These are phyloP conservation scores for Rutpela maculata DNA, from an alignment of 2,888 invertebrate species.

Conservation along the genomic window DNA sequence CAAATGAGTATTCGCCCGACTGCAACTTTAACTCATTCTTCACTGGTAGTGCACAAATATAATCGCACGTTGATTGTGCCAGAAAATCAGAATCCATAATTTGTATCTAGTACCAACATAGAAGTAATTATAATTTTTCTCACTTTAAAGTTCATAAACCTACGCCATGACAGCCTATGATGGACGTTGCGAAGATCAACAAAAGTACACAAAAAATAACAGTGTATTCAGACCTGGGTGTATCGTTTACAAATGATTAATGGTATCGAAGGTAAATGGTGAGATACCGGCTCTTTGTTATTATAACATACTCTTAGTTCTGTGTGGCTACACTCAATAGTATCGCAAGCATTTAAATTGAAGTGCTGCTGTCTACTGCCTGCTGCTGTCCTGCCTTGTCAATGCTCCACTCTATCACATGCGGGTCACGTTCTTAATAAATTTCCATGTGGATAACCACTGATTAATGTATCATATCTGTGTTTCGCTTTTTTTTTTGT, in stretches of 20 bases:
- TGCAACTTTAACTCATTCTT: too few species aligned
- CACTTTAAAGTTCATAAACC: constrained; percentile 20
- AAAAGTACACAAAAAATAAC: constrained; percentile 30
- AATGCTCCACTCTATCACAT: constrained; percentile 40
- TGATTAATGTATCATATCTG: constrained; percentile 38
- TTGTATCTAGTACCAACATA: background rate
- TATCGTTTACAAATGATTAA: constrained; percentile 47
- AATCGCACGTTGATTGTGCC: background rate
- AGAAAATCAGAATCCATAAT: constrained; percentile 9
- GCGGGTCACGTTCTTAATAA: constrained; percentile 49
- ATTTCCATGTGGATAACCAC: constrained; percentile 42
- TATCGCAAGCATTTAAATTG: constrained; percentile 40
- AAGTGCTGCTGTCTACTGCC: constrained; percentile 33
- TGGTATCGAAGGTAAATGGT: constrained; percentile 42
- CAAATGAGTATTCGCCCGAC: too few species aligned
- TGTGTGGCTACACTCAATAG: constrained; percentile 34
- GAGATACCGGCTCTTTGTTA: constrained; percentile 45
- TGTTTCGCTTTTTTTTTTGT: constrained; percentile 16
- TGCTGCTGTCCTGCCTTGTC: constrained; percentile 31
- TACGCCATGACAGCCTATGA: constrained; percentile 10
- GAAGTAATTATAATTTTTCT: constrained; percentile 18
- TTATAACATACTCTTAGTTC: constrained; percentile 24
- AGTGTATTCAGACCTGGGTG: constrained; percentile 22
- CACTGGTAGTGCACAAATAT: too few species aligned
- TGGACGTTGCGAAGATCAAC: constrained; percentile 9